Conservation (phyloP, 2,797 vertebrate genomes). For the Alca torda region DNA sequence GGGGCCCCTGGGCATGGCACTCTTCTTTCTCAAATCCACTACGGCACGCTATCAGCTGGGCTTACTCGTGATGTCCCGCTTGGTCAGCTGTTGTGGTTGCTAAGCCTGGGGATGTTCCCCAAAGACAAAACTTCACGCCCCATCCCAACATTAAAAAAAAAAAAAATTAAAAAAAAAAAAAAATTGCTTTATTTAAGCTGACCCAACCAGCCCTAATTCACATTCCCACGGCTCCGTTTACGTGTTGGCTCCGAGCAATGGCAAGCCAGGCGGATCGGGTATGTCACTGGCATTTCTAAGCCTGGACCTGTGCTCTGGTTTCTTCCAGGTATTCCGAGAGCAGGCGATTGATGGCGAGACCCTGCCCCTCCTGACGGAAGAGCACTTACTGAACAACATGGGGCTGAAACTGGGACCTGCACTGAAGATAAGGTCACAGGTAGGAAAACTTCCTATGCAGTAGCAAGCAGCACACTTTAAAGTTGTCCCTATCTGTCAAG, state of each 20-base stretch:
- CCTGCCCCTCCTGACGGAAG: conserved; percentile 93
- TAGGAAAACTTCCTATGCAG: conserved; percentile 30
- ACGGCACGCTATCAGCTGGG: accelerated
- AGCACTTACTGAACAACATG: conserved; percentile 96
- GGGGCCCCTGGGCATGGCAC: not conserved
- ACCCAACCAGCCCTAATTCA: not conserved
- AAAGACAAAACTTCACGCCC: not conserved
- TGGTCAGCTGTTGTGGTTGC: not conserved
- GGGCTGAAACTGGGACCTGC: conserved; percentile 95
- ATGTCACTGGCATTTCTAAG: not conserved
- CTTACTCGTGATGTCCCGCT: not conserved
- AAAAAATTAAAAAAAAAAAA: too few species aligned
- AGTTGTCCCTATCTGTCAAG: not conserved
- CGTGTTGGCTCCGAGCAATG: accelerated
- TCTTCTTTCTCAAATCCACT: not conserved
- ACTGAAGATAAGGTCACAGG: conserved; percentile 96
- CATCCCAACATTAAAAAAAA: not conserved
- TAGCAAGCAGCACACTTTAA: accelerated
- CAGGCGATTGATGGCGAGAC: conserved; percentile 98
- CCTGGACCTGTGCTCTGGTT: not conserved
- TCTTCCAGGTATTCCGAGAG: conserved; percentile 90
- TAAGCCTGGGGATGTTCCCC: not conserved
- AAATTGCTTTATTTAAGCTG: not conserved
- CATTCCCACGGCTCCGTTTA: not conserved
- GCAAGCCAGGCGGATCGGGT: accelerated